Base-by-base conservation (phyloP, 1,140 invertebrate genomes). In the Frieseomelitta varia region DNA sequence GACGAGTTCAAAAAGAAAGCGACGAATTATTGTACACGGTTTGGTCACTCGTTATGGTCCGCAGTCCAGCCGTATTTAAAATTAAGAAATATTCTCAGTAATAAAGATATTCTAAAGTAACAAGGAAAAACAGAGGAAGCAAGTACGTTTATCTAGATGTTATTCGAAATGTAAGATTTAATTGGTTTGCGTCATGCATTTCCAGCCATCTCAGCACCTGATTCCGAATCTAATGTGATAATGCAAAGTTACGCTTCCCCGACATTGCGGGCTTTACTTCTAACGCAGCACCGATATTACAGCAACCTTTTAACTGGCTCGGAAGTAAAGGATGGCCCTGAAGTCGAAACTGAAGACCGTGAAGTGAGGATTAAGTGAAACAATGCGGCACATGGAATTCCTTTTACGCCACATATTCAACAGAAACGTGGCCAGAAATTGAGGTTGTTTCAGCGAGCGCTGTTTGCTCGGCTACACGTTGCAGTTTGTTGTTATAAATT, bases 341-440 rank as follows among this genome's bases (percentile, higher is more conserved):
- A 84, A 84, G 67, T 79, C 55, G 53, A 21, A 30, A 10, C 55
- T 15, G 81, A 84, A 84, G 76, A 84, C 81, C 21, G 39, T 39
- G 47, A 84, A 84, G 76, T 79, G 81, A 79, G 76, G 76, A 84
- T 84, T 84, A 79, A 61, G 14, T 34, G 75, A 53, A 84, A 84
- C 39, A 84, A 65, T 84, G 67, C 56, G 72, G 27, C 79, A 79
- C 55, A 21, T 15, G 63, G 75, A 34, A 58, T 51, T 68, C 56
- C 58, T 30, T 58, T 63, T 17, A 24, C 34, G 39, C 34, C 39
- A 17, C 74, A 55, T 8, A 30, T 47, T 14, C 17, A 39, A 11
- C 39, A 47, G 8, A 6, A 21, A 81, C 19, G 14, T 8, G 51
- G 15, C 39, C 39, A 2, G 39, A 73, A 51, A 63, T 47, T 8